These are phyloP conservation scores for Ictidomys tridecemlineatus DNA, from an alignment of 2,113 vertebrate genomes.

Conservation along the genomic window DNA sequence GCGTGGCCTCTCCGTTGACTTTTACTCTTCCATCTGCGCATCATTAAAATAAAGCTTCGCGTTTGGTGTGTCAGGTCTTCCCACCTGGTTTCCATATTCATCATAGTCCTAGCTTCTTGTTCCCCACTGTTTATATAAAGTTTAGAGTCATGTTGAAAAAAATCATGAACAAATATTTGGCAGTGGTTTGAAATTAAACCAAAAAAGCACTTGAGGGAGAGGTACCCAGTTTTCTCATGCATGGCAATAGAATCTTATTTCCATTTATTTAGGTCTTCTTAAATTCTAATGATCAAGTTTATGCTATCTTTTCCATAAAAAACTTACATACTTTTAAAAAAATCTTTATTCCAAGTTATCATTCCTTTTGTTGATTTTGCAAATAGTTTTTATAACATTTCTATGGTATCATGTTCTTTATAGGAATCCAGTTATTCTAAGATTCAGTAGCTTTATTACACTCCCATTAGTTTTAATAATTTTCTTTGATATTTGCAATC, in stretches of 20 bases:
- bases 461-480: neutral
- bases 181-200: neutral
- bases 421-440: neutral
- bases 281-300: neutral
- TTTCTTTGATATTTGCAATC: neutral
- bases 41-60: fast-evolving
- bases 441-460: neutral
- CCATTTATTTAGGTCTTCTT: neutral
- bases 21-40: neutral
- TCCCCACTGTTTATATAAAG: neutral
- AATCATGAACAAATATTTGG: neutral
- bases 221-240: neutral
- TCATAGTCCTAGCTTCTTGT: neutral
- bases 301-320: neutral
- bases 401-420: neutral
- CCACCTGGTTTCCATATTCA: neutral
- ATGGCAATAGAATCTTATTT: neutral
- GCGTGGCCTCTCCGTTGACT: no score
- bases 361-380: neutral
- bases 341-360: neutral
- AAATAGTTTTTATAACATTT: neutral
- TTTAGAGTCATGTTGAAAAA: neutral
- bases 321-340: neutral
- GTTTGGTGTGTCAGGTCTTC: fast-evolving
- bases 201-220: neutral